A percentile compares a stretch with the other conserved stretches of the same genome.
Evolutionary conservation across 2,888 invertebrate species (phyloP).

Genomic region (Tuberolachnus salignus): DNA sequence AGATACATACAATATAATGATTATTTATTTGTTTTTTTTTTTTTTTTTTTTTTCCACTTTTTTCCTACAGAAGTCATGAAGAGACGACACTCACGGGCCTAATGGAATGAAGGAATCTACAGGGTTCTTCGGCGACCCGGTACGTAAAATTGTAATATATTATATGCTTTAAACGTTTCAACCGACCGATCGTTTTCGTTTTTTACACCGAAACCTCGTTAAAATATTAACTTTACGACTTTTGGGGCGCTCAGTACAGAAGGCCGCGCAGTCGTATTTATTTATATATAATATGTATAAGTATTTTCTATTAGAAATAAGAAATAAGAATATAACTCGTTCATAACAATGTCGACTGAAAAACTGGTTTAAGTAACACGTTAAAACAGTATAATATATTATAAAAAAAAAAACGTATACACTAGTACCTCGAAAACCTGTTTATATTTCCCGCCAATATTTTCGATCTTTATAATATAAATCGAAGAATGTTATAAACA

Average conservation of each 20-base stretch:
- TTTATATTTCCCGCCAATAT: slow-evolving; percentile 53
- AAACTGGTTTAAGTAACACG: slow-evolving; percentile 45
- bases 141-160: no score
- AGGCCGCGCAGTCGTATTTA: neutral
- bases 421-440: neutral
- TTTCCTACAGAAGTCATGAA: slow-evolving; percentile 49
- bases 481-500: no score
- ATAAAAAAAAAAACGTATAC: neutral
- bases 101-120: slow-evolving; percentile 56
- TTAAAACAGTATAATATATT: neutral
- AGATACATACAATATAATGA: neutral
- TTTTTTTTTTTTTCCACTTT: no score
- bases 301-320: slow-evolving; percentile 16
- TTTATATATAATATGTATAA: neutral
- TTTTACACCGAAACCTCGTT: slow-evolving; percentile 7
- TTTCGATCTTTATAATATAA: neutral
- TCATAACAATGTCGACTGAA: slow-evolving; percentile 38
- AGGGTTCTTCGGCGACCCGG: slow-evolving; percentile 55
- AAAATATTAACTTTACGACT: slow-evolving; percentile 26
- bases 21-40: neutral
- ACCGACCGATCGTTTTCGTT: slow-evolving; percentile 2
- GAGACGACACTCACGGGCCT: slow-evolving; percentile 51
- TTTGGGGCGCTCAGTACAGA: neutral
- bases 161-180: no score
- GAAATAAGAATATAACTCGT: slow-evolving; percentile 44